Conservation (phyloP, 2,797 vertebrate genomes). For the Lagorchestes hirsutus region DNA sequence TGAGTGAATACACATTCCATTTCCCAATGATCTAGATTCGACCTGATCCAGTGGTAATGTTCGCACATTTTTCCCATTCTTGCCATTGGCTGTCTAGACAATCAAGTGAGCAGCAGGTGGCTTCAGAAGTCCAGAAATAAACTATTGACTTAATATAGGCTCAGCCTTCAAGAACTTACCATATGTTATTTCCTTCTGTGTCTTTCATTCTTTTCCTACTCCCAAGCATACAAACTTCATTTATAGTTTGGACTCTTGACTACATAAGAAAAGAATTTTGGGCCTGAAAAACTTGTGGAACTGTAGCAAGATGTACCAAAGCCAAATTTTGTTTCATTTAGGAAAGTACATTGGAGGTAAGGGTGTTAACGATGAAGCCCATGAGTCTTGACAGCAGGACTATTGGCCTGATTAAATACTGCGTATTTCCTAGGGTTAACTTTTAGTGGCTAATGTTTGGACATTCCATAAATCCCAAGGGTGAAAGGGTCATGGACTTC, state of each 20-base stretch:
- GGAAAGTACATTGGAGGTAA: background rate
- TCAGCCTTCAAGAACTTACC: background rate
- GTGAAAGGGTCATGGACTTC: background rate
- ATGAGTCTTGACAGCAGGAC: background rate
- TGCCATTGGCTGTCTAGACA: background rate
- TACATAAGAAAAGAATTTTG: conserved; percentile 1
- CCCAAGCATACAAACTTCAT: background rate
- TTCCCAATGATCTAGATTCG: conserved; percentile 30
- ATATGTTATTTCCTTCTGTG: background rate
- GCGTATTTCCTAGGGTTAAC: accelerated
- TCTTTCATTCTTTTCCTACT: conserved; percentile 28
- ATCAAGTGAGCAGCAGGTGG: background rate
- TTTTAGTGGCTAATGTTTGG: background rate
- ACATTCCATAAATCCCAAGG: background rate
- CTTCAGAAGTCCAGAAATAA: conserved; percentile 50
- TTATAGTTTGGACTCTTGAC: conserved; percentile 26
- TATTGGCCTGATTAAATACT: background rate
- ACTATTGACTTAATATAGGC: background rate
- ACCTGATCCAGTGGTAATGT: conserved; percentile 1
- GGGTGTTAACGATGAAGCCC: background rate
- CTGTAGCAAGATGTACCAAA: background rate
- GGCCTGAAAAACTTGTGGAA: conserved; percentile 11
- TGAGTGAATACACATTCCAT: conserved; percentile 28
- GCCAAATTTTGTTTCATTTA: background rate
- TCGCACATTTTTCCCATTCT: conserved; percentile 45